These are phyloP conservation scores for Pseudomugil gertrudae DNA, from an alignment of 2,797 vertebrate species.

Conservation along the genomic window DNA sequence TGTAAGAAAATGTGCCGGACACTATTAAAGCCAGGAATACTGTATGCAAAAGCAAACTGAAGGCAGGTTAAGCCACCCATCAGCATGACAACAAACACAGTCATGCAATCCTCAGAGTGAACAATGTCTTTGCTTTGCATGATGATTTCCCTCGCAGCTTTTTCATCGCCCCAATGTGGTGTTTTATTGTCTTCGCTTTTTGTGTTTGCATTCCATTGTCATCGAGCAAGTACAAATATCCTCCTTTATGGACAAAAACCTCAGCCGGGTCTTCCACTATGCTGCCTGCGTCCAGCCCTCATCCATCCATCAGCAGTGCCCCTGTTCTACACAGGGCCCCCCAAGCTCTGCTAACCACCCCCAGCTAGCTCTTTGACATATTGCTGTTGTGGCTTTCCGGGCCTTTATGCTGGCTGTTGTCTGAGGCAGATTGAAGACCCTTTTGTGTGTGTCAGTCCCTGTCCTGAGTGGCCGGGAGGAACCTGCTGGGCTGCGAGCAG, in stretches of 20 bases:
- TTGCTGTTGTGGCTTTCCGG: slow-evolving; percentile 78
- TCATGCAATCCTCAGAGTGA: slow-evolving; percentile 61
- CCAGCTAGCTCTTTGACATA: slow-evolving; percentile 69
- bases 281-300: slow-evolving; percentile 59
- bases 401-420: slow-evolving; percentile 81
- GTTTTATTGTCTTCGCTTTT: slow-evolving; percentile 74
- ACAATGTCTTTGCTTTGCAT: slow-evolving; percentile 84
- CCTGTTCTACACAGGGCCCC: slow-evolving; percentile 55
- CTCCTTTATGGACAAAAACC: slow-evolving; percentile 67
- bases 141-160: slow-evolving; percentile 82
- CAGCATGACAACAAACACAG: slow-evolving; percentile 73
- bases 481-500: slow-evolving; percentile 71
- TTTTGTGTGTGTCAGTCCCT: slow-evolving; percentile 74
- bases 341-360: slow-evolving; percentile 57
- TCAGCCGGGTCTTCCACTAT: slow-evolving; percentile 53
- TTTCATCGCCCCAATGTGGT: slow-evolving; percentile 67
- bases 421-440: slow-evolving; percentile 79
- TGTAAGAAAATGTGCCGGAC: slow-evolving; percentile 79
- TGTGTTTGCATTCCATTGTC: slow-evolving; percentile 81
- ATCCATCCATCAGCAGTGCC: slow-evolving; percentile 77
- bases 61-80: slow-evolving; percentile 71
- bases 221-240: slow-evolving; percentile 79
- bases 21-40: slow-evolving; percentile 71
- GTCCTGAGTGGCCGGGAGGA: slow-evolving; percentile 76
- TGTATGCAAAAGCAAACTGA: slow-evolving; percentile 78